phyloP scores from a whole-genome alignment of 2,797 vertebrate species.

The Lacerta agilis region DNA sequence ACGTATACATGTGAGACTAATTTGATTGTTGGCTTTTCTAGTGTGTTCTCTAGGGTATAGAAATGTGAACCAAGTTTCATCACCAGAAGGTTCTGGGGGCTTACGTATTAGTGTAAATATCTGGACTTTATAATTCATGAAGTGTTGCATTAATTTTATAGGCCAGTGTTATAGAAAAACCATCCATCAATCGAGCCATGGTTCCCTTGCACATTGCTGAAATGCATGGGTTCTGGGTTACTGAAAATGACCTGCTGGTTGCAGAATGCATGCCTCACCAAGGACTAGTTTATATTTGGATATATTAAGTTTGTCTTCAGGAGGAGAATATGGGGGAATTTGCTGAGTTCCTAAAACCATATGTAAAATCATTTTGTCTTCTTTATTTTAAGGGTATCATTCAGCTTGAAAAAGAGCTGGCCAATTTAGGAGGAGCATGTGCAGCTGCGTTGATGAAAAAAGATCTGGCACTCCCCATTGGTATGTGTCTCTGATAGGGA shows the following conservation, averaged over 20 bases:
- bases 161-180: not conserved
- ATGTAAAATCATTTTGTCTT: not conserved
- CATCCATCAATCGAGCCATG: not conserved
- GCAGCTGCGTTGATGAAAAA: constrained; percentile 99
- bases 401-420: constrained; percentile 96
- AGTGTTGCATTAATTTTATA: too few species aligned
- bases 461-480: constrained; percentile 94
- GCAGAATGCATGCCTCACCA: not conserved
- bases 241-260: too few species aligned
- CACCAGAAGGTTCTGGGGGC: not conserved
- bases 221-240: not conserved
- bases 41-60: not conserved
- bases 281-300: not conserved
- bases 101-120: not conserved
- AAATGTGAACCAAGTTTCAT: not conserved
- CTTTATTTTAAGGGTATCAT: constrained; percentile 92
- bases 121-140: not conserved
- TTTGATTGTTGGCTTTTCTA: not conserved
- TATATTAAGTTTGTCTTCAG: too few species aligned
- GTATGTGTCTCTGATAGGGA: constrained; percentile 73
- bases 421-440: constrained; percentile 95
- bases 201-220: not conserved
- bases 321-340: not conserved
- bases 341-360: not conserved
- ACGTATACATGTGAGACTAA: not conserved